phyloP scores from a whole-genome alignment of 2,113 vertebrate genomes.

The Nothoprocta perdicaria region DNA sequence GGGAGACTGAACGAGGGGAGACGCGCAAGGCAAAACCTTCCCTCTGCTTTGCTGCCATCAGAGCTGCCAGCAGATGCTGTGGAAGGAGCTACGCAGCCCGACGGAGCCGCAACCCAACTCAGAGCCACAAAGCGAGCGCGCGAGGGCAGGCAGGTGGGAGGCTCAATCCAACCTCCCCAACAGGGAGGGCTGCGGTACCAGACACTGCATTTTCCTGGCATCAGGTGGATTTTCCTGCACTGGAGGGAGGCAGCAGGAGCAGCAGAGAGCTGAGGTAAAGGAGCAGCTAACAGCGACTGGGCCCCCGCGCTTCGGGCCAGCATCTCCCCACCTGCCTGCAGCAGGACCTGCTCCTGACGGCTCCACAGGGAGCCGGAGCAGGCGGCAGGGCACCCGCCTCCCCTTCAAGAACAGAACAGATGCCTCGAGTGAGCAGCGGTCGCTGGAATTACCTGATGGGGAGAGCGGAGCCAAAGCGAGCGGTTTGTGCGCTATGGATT shows the following conservation, averaged over 20 bases:
- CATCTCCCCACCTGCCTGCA: not conserved
- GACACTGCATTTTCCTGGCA: not conserved
- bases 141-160: not conserved
- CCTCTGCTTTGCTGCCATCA: not conserved
- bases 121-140: not conserved
- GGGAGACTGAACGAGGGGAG: too few relatives aligned
- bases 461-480: constrained; percentile 35
- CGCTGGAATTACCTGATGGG: not conserved
- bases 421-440: not conserved
- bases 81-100: constrained; percentile 5
- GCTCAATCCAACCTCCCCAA: not conserved
- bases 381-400: not conserved
- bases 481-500: not conserved
- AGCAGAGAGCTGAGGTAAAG: rapidly evolving
- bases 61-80: constrained; percentile 18
- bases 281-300: not conserved
- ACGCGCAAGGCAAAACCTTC: not conserved
- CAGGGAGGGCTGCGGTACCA: rapidly evolving
- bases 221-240: not conserved
- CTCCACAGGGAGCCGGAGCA: not conserved
- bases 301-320: too few relatives aligned
- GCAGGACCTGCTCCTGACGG: not conserved
- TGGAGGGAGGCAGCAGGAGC: not conserved
- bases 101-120: not conserved
- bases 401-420: not conserved